phyloP scores from a whole-genome alignment of 2,797 vertebrate genomes.

The Scyliorhinus canicula region DNA sequence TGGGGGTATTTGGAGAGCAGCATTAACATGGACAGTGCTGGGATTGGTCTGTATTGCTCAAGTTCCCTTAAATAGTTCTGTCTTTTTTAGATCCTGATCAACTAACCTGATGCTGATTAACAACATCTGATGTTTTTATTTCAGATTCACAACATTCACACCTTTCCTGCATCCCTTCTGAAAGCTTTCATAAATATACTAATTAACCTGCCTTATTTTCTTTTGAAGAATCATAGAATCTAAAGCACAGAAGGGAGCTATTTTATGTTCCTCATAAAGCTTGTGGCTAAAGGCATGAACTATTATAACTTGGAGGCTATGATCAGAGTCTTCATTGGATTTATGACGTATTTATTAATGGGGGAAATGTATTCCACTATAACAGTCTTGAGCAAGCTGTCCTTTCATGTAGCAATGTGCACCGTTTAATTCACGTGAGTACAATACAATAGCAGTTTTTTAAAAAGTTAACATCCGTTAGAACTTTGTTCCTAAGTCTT shows the following conservation, averaged over 20 bases:
- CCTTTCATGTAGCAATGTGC: neutral
- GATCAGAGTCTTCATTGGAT: neutral
- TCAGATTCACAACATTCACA: neutral
- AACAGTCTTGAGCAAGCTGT: neutral
- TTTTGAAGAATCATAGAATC: neutral
- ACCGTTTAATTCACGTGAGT: neutral
- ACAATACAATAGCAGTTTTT: neutral
- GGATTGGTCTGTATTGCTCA: neutral
- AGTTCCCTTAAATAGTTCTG: neutral
- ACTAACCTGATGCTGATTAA: neutral
- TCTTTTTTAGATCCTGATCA: neutral
- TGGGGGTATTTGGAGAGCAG: neutral
- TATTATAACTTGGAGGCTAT: neutral
- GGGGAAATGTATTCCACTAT: neutral
- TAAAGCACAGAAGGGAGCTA: neutral
- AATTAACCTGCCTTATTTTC: neutral
- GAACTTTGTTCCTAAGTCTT: neutral
- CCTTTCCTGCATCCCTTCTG: neutral
- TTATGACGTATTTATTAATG: neutral
- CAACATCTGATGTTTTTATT: neutral
- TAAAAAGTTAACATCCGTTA: neutral
- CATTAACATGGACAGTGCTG: neutral
- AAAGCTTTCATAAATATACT: neutral
- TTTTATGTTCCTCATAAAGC: neutral
- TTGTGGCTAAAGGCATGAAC: neutral